phyloP scores from a whole-genome alignment of 30 jellyfish, hydroid and myxozoan genomes.

The Chironex yamaguchii region DNA sequence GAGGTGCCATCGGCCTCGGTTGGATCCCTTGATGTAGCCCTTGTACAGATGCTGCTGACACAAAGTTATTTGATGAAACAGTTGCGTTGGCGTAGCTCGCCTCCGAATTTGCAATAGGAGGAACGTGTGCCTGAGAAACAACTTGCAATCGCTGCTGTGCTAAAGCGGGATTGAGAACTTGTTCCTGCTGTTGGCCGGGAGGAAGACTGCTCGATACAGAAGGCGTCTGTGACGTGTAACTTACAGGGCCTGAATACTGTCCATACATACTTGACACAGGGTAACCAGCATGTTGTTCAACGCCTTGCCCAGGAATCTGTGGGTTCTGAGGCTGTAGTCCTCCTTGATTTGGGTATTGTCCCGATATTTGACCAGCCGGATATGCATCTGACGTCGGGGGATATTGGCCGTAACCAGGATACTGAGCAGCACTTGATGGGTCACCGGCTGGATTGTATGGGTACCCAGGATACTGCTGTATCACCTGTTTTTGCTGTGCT shows the following conservation, averaged over 20 bases:
- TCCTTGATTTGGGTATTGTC: background rate
- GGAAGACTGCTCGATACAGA: background rate
- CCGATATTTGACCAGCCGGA: background rate
- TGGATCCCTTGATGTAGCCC: slow-evolving; percentile 28
- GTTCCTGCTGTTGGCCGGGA: background rate
- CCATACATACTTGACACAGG: background rate
- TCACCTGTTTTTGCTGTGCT: slow-evolving; percentile 77
- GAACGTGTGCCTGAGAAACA: background rate
- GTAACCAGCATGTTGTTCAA: background rate
- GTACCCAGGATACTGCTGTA: slow-evolving; percentile 4
- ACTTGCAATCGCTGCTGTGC: slow-evolving; percentile 18
- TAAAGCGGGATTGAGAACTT: background rate
- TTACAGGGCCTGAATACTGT: background rate
- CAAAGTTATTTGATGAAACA: background rate
- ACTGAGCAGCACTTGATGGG: background rate
- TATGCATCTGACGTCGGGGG: slow-evolving; percentile 29
- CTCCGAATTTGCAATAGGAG: slow-evolving; percentile 1
- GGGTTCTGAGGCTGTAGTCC: background rate
- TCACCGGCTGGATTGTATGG: background rate
- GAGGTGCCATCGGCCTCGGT: slow-evolving; percentile 49
- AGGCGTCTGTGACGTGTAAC: background rate
- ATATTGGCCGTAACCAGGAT: slow-evolving; percentile 16
- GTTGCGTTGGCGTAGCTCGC: background rate
- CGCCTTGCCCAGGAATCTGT: background rate
- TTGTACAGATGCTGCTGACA: background rate